phyloP scores from a whole-genome alignment of 2,113 vertebrate species.

The Fukomys damarensis region DNA sequence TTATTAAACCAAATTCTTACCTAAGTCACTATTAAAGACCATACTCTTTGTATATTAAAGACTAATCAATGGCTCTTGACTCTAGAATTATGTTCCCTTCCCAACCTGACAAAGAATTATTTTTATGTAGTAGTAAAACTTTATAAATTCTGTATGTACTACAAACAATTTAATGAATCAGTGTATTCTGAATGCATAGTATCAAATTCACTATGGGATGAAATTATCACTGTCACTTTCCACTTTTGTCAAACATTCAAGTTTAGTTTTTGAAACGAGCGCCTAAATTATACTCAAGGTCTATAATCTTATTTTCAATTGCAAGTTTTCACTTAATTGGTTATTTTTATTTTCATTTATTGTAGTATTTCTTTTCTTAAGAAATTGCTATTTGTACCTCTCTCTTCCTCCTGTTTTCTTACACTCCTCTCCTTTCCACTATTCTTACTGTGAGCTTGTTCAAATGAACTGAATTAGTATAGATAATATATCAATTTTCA shows the following conservation, averaged over 20 bases:
- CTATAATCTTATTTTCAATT: background rate
- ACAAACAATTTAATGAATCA: conserved; percentile 18
- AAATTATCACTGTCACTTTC: background rate
- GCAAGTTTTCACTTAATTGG: background rate
- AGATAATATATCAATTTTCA: background rate
- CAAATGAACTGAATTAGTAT: background rate
- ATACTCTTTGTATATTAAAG: background rate
- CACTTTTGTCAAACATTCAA: background rate
- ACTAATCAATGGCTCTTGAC: background rate
- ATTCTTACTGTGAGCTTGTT: background rate
- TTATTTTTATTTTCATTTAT: background rate
- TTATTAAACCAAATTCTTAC: background rate
- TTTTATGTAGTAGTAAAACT: background rate
- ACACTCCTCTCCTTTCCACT: background rate
- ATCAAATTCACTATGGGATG: background rate
- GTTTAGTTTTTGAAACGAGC: background rate
- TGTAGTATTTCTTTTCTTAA: background rate
- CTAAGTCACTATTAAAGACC: background rate
- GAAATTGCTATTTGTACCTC: background rate
- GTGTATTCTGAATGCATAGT: background rate
- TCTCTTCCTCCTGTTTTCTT: background rate
- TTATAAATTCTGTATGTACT: background rate
- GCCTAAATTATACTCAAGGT: background rate
- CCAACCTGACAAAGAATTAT: background rate
- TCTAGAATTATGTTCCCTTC: background rate